phyloP scores from a whole-genome alignment of 2,113 vertebrate species.

The Procavia capensis region DNA sequence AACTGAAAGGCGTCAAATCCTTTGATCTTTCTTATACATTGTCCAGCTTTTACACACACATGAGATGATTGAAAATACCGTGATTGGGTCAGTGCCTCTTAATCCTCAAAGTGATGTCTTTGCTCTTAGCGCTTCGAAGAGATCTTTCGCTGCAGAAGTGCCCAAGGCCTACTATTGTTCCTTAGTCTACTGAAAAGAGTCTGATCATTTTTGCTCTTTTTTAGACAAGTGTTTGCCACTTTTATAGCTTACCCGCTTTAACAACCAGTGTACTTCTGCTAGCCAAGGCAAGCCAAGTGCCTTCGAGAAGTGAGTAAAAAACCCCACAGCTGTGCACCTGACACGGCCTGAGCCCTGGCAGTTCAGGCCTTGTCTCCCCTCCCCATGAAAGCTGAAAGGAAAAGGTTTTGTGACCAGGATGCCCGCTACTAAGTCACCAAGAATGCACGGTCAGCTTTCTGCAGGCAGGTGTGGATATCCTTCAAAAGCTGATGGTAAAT shows the following conservation, averaged over 20 bases:
- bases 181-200: background rate
- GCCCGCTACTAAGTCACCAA: background rate
- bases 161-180: no score
- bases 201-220: conserved; percentile 7
- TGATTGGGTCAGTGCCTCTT: no score
- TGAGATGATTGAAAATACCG: no score
- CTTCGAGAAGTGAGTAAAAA: background rate
- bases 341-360: background rate
- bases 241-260: background rate
- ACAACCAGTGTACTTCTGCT: background rate
- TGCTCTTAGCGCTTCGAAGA: no score
- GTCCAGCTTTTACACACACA: no score
- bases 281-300: no score
- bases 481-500: background rate
- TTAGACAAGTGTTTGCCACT: background rate
- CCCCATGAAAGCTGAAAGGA: background rate
- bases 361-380: no score
- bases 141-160: no score
- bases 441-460: background rate
- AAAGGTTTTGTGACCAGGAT: background rate
- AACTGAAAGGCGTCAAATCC: no score
- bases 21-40: no score
- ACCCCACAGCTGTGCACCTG: background rate
- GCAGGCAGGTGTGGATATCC: background rate
- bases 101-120: no score